Percentiles rank a stretch among this genome's conserved stretches.
These are phyloP conservation scores for Helicolenus hilgendorfi DNA, from an alignment of 2,797 vertebrate genomes.

Conservation along the genomic window DNA sequence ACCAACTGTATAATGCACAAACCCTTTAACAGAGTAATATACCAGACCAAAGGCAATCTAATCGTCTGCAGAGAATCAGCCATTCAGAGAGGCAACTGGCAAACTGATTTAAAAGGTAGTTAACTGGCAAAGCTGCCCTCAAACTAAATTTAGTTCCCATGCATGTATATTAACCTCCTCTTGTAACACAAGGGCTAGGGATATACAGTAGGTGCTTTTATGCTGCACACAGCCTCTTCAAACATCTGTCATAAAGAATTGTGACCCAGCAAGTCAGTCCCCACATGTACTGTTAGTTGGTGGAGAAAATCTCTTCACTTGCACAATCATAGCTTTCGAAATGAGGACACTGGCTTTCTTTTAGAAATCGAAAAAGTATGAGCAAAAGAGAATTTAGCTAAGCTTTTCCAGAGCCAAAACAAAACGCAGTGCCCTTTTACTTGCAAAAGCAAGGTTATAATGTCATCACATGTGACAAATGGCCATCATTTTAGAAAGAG, in stretches of 20 bases:
- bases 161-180: neutral
- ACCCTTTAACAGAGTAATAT: constrained; percentile 2
- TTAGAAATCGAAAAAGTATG: neutral
- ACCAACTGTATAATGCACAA: constrained; percentile 9
- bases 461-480: neutral
- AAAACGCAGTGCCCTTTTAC: neutral
- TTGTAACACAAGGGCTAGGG: neutral
- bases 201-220: neutral
- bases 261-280: neutral
- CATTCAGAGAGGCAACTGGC: neutral
- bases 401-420: neutral
- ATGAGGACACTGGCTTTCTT: neutral
- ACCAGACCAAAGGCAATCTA: neutral
- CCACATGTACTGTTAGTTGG: neutral
- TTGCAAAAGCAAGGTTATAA: neutral
- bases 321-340: neutral
- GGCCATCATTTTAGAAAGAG: neutral
- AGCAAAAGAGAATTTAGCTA: neutral
- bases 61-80: constrained; percentile 15
- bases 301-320: neutral
- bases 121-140: neutral
- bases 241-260: neutral
- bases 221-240: neutral
- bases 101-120: neutral
- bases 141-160: neutral